Base-by-base conservation (phyloP, 2,888 invertebrate genomes). In the Philhelius pedissequus region DNA sequence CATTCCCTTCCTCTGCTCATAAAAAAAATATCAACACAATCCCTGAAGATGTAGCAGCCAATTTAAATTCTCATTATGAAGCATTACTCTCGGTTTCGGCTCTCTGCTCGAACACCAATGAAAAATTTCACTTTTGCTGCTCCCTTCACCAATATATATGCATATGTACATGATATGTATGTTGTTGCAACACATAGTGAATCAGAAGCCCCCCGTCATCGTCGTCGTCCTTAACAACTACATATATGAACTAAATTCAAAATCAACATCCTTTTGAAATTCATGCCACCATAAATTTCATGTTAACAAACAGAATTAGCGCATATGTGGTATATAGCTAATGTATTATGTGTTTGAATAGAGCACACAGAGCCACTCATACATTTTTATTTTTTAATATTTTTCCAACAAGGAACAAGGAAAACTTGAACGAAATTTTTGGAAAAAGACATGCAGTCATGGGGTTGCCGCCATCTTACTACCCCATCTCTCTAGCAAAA, bases 191-290 rank as follows among this genome's bases (percentile, higher is more conserved):
- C 32, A 56, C 8, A 27, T 22, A 9, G n/a, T n/a, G n/a, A n/a
- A n/a, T n/a, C n/a, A n/a, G n/a, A 48, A 48, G 7, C 48, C n/a
- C n/a, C n/a, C n/a, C n/a, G n/a, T n/a, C n/a, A n/a, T n/a, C n/a
- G n/a, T n/a, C n/a, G n/a, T n/a, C 69, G 50, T 74, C 64, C 56
- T 40, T 64, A 75, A 66, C 58, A n/a, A n/a, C n/a, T n/a, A n/a
- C n/a, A n/a, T 74, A 66, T 77, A 62, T 79, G 70, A 70, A 79
- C 79, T 75, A 75, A 84, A 79, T 79, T 79, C 75, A 84, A 84
- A 84, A 84, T 79, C 83, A 79, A 84, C 83, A 84, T 84, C 69
- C 79, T 79, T 84, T 84, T 70, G 74, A 70, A 75, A 70, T 79
- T 58, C 75, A 75, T 75, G 70, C 66, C 64, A 75, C 79, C 75